These are phyloP conservation scores for Pristiophorus japonicus DNA, from an alignment of 2,113 vertebrate species.

Conservation along the genomic window DNA sequence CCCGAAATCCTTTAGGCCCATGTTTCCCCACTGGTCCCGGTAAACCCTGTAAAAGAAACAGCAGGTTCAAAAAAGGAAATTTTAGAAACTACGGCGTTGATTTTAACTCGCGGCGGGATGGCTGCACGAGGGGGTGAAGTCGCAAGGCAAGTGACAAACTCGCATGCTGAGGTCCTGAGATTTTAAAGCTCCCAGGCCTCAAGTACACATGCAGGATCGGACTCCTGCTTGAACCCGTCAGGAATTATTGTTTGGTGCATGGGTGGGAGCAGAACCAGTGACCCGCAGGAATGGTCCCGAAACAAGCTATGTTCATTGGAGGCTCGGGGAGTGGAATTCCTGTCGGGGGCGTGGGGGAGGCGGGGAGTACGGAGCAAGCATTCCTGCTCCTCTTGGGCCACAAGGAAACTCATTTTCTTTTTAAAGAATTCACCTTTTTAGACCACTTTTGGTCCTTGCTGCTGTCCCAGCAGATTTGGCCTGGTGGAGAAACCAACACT, in stretches of 20 bases:
- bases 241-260: neutral
- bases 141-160: no score
- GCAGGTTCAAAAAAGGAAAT: neutral
- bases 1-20: conserved; percentile 89
- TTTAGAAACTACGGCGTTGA: neutral
- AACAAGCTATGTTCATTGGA: neutral
- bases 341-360: neutral
- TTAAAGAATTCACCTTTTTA: neutral
- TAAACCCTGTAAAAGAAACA: conserved; percentile 77
- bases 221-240: no score
- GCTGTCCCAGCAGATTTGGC: neutral
- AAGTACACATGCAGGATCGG: no score
- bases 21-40: conserved; percentile 86
- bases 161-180: neutral
- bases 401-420: neutral
- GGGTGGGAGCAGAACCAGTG: neutral
- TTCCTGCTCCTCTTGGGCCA: neutral
- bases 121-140: neutral
- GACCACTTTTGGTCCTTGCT: neutral
- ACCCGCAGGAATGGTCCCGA: neutral
- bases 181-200: no score
- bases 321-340: no score
- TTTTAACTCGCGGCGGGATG: neutral
- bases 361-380: no score
- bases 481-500: neutral